Base-by-base conservation (phyloP, 2,113 vertebrate species). In the Desmodus rotundus region DNA sequence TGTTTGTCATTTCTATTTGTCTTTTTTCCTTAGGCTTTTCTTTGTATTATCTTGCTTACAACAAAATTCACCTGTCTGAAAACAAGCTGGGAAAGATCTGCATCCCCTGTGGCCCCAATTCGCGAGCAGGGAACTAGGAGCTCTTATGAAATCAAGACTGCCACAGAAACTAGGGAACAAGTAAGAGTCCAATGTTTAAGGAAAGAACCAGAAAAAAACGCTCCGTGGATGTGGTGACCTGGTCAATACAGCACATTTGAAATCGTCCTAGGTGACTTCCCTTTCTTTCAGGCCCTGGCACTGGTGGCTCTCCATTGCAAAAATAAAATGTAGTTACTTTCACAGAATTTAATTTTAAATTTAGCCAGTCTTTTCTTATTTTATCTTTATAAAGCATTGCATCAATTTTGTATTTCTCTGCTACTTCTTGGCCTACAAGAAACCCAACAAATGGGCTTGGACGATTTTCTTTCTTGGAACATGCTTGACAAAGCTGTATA, bases 401-500 rank as follows among this genome's bases (percentile, higher is more conserved):
- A 52, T 91, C 15, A 72, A 31, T 83, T 93, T 77, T 91, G 22
- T 83, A 74, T 88, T 89, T 83, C 38, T 88, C 50, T 88, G 43
- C 82, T 95, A 85, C 84, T 20, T 96, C 67, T 93, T 93, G 19
- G 45, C 38, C 41, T 52, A 61, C 10, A 2, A 85, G 58, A 91
- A 93, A 47, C 28, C 70, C 16, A 77, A 11, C 76, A 45, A 36
- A 41, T 41, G 7, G 68, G 41, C 28, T 77, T 73, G 67, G 63
- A 58, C 36, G 36, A 33, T 70, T 80, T 94, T 86, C 52, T 91
- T 56, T 65, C 89, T 92, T 92, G 63, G 92, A 94, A 72, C 45
- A 41, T 87, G 38, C 43, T 96, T 52, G 36, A 77, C 70, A 90
- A 89, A 94, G 86, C 83, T 95, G 73, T 36, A 22, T 87, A 41